Evolutionary conservation across 2,888 invertebrate species (phyloP), one percentile per base, ranked within the genome.

Genomic region (Sesia bembeciformis): DNA sequence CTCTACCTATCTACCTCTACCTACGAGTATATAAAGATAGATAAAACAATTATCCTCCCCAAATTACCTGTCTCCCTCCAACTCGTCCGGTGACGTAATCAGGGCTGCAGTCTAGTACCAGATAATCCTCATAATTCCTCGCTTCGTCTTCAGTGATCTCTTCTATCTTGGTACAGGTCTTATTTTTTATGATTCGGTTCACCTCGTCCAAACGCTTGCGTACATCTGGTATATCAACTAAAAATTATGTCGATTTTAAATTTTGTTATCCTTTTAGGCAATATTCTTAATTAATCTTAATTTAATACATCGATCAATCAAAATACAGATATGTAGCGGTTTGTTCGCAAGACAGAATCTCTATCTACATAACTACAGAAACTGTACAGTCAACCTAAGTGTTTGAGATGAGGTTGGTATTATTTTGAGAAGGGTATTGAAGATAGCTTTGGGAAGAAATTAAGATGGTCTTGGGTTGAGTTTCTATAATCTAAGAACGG

Each of bases 41-140:
- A 23, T 23, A 23, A 23, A 23, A 23, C 23, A 23, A 23, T 23
- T 23, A 23, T 23, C 23, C 23, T 23, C 23, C 2, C 23, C 23
- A 8, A 6, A 46, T 23, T 53, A 85, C 87, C 79, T 88, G 88
- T 52, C 64, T 70, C 3, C 84, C 83, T 0, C 87, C 87, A 3
- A 85, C 84, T 53, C 76, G 67, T 0, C 88, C 88, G 0, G 85
- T 86, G 57, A 88, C 78, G 59, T 76, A 88, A 52, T 88, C 87
- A 0, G 81, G 73, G 5, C 81, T 81, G 4, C 66, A 66, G 53
- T 87, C 84, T 3, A 89, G 52, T 0, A 84, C 68, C 4, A 88
- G 42, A 49, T 78, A 84, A 52, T 87, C 86, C 0, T 71, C 62
- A 3, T 70, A 67, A 0, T 65, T 62, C 0, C 60, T 56, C 0